Evolutionary conservation across 64 coral and sea anemone genomes (phyloP).

Genomic region (Porites australiensis): DNA sequence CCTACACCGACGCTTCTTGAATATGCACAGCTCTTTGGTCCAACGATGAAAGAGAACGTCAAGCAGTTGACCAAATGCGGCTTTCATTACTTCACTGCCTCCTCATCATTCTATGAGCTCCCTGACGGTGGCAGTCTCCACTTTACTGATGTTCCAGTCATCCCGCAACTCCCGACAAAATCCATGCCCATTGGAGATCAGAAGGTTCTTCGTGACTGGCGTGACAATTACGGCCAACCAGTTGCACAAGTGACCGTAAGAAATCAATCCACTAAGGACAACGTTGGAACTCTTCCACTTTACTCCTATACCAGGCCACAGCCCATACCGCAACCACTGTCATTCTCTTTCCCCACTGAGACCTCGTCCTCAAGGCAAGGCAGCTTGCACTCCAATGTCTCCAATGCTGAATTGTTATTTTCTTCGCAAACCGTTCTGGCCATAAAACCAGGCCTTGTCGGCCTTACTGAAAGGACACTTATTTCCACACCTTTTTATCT

Average conservation of each 20-base stretch:
- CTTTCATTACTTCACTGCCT: conserved; percentile 64
- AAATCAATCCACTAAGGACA: conserved; percentile 54
- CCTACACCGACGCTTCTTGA: conserved; percentile 69
- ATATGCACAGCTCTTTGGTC: conserved; percentile 69
- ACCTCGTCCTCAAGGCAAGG: neutral
- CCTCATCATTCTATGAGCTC: conserved; percentile 59
- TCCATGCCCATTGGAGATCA: conserved; percentile 31
- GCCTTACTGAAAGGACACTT: neutral
- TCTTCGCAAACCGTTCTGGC: conserved; percentile 30
- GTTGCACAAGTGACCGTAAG: conserved; percentile 52
- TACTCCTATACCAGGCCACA: conserved; percentile 51
- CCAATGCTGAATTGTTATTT: conserved; percentile 10
- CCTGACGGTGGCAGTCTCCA: conserved; percentile 6
- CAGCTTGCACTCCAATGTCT: neutral
- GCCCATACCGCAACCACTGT: conserved; percentile 32
- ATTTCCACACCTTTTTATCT: conserved; percentile 40
- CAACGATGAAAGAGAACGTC: conserved; percentile 67
- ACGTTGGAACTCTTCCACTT: conserved; percentile 63
- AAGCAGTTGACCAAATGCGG: conserved; percentile 72
- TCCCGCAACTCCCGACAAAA: conserved; percentile 56
- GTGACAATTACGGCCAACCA: conserved; percentile 55
- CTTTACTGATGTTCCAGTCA: conserved; percentile 43
- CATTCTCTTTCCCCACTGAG: conserved; percentile 10
- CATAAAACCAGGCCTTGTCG: conserved; percentile 8
- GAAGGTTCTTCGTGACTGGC: conserved; percentile 50